Conservation (phyloP, 2,797 vertebrate species). For the Chrysolophus pictus region DNA sequence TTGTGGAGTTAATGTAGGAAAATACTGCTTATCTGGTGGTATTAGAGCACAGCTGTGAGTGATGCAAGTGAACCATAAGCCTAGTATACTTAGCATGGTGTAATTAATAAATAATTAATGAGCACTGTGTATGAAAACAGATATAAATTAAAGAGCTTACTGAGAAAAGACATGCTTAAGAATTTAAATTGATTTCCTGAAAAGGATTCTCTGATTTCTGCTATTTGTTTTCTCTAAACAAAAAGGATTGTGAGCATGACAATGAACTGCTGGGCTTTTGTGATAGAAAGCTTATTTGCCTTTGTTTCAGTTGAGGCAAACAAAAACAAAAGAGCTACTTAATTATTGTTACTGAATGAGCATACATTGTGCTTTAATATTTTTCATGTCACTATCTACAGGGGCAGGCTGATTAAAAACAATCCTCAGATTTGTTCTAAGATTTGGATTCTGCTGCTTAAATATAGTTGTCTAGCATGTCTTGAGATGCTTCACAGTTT, state of each 20-base stretch:
- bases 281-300: slow-evolving; percentile 13
- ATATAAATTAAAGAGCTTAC: slow-evolving; percentile 12
- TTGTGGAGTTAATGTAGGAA: neutral
- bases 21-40: neutral
- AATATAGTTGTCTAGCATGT: neutral
- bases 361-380: neutral
- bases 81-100: neutral
- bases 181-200: slow-evolving; percentile 23
- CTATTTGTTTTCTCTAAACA: neutral
- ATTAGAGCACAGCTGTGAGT: neutral
- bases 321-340: slow-evolving; percentile 8
- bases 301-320: neutral
- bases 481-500: neutral
- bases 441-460: neutral
- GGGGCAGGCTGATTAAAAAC: neutral
- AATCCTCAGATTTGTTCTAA: neutral
- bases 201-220: neutral
- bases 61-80: neutral
- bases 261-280: neutral
- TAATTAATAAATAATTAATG: neutral
- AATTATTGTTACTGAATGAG: neutral
- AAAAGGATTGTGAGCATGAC: neutral
- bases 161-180: neutral
- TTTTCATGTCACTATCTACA: neutral
- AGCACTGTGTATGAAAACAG: neutral